Evolutionary conservation across 2,797 vertebrate genomes (phyloP).

Genomic region (Tamandua tetradactyla): DNA sequence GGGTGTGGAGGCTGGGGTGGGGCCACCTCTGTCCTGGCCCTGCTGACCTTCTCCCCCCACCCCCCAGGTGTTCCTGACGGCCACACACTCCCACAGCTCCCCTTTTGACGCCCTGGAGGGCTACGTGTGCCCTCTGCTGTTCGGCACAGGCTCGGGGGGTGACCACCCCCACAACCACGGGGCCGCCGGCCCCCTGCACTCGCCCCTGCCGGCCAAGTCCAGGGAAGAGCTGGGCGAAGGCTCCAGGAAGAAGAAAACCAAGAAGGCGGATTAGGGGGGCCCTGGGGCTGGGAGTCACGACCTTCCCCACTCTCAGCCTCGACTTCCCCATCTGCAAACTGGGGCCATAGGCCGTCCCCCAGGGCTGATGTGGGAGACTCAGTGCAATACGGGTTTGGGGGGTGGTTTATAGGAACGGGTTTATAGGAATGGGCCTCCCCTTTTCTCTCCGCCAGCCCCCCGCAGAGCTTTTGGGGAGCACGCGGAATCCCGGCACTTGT

Average conservation of each 20-base stretch:
- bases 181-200: slow-evolving; percentile 82
- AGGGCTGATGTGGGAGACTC: neutral
- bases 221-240: slow-evolving; percentile 97
- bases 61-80: slow-evolving; percentile 93
- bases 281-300: neutral
- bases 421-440: neutral
- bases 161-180: slow-evolving; percentile 80
- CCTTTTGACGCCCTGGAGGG: slow-evolving; percentile 93
- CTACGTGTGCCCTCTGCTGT: slow-evolving; percentile 92
- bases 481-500: neutral
- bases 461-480: neutral
- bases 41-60: neutral
- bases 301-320: neutral
- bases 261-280: slow-evolving; percentile 93
- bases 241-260: slow-evolving; percentile 94
- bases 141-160: slow-evolving; percentile 87
- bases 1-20: neutral
- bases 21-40: neutral
- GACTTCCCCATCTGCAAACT: neutral
- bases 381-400: neutral
- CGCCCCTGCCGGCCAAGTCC: slow-evolving; percentile 89
- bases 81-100: slow-evolving; percentile 96
- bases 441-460: neutral
- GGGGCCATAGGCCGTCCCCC: neutral
- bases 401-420: neutral